phyloP scores from a whole-genome alignment of 2,797 vertebrate species.

The Luscinia megarhynchos region DNA sequence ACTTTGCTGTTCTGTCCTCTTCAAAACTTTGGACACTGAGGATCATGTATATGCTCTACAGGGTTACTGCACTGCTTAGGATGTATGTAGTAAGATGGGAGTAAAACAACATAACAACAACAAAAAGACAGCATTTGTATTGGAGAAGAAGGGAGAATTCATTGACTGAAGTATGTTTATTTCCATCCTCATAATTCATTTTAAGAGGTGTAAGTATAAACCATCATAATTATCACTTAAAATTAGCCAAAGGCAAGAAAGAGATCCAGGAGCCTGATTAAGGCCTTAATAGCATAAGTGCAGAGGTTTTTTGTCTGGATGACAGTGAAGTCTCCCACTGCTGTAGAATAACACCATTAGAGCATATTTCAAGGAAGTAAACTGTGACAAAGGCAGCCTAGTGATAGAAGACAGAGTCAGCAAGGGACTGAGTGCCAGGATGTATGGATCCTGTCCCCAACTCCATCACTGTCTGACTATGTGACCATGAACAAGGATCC shows the following conservation, averaged over 20 bases:
- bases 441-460: background rate
- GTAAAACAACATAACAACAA: background rate
- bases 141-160: background rate
- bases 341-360: background rate
- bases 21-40: background rate
- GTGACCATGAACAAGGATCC: background rate
- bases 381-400: background rate
- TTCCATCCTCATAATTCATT: background rate
- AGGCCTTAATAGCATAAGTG: background rate
- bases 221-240: background rate
- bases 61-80: background rate
- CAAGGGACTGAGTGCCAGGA: background rate
- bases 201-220: constrained; percentile 5
- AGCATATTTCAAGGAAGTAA: background rate
- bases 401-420: background rate
- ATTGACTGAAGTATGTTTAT: constrained; percentile 17
- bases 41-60: background rate
- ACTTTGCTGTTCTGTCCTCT: background rate
- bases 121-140: background rate
- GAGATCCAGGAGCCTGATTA: background rate
- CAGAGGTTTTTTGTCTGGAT: constrained; percentile 15
- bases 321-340: background rate
- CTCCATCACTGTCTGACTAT: background rate
- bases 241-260: background rate
- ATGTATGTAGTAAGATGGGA: background rate